Evolutionary conservation across 2,113 vertebrate genomes (phyloP).

Genomic region (Riparia riparia): DNA sequence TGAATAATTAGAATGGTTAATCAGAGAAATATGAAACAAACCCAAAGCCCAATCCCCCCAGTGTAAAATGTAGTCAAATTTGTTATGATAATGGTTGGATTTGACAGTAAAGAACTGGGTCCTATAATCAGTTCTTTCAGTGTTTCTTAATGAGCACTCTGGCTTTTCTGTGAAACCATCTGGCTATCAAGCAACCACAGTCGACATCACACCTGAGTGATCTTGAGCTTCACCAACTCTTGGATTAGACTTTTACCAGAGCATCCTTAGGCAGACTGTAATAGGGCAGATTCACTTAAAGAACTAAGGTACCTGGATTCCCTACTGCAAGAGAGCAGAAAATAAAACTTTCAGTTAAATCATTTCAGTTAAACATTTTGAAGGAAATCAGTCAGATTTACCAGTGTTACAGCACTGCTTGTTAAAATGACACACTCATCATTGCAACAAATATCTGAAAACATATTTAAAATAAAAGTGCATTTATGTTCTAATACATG

Average conservation of each 20-base stretch:
- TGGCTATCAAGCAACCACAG: not conserved
- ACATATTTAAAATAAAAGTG: not conserved
- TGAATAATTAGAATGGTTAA: not conserved
- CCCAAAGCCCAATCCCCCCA: not conserved
- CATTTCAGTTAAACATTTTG: not conserved
- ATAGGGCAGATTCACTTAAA: not conserved
- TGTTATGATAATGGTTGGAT: not conserved
- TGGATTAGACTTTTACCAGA: not conserved
- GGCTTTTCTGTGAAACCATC: not conserved
- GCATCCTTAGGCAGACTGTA: not conserved
- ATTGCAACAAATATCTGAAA: not conserved
- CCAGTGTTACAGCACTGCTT: not conserved
- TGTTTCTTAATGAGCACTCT: not conserved
- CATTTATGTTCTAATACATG: not conserved
- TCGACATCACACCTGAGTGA: not conserved
- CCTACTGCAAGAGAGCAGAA: not conserved
- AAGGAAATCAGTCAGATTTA: constrained; percentile 21
- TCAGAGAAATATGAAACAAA: not conserved
- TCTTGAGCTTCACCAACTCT: not conserved
- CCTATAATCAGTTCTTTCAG: not conserved
- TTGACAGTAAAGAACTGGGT: not conserved
- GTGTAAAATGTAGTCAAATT: not conserved
- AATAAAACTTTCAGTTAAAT: not conserved
- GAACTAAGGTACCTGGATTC: not conserved
- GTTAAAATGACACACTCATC: not conserved